These are phyloP conservation scores for Pseudoatta argentina DNA, from an alignment of 1,140 invertebrate species.

Conservation along the genomic window DNA sequence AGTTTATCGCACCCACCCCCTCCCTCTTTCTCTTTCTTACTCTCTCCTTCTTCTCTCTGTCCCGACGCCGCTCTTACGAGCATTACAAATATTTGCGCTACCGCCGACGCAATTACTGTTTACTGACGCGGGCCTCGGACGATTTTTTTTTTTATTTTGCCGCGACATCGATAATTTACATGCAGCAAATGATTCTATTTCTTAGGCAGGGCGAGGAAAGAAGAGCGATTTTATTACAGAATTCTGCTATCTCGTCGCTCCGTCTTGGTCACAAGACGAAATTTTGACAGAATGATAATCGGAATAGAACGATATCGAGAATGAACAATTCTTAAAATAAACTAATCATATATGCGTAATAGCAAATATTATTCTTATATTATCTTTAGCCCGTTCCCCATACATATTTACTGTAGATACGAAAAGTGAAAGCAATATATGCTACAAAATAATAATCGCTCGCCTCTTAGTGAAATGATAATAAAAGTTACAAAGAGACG, in stretches of 20 bases:
- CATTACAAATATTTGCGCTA: slow-evolving; percentile 61
- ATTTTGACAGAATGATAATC: slow-evolving; percentile 29
- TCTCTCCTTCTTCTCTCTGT: slow-evolving; percentile 5
- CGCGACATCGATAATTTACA: slow-evolving; percentile 52
- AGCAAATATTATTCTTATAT: slow-evolving; percentile 49
- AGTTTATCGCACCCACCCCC: slow-evolving; percentile 42
- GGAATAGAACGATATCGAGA: background rate
- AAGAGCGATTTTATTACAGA: slow-evolving; percentile 20
- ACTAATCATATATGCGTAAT: slow-evolving; percentile 42
- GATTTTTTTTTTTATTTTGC: slow-evolving; percentile 22
- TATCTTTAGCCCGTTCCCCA: slow-evolving; percentile 19
- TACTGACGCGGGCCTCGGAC: slow-evolving; percentile 39
- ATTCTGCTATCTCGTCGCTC: background rate
- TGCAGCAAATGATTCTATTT: slow-evolving; percentile 35
- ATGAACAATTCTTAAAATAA: slow-evolving; percentile 21
- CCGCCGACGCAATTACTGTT: slow-evolving; percentile 59
- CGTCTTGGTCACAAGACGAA: background rate
- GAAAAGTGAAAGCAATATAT: slow-evolving; percentile 34
- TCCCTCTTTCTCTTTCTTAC: background rate
- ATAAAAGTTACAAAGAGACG: background rate
- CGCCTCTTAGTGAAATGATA: slow-evolving; percentile 37
- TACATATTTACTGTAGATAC: slow-evolving; percentile 52
- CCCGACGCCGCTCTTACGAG: slow-evolving; percentile 36
- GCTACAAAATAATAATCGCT: slow-evolving; percentile 27
- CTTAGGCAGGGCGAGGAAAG: background rate